Evolutionary conservation across 2,888 invertebrate genomes (phyloP).

Genomic region (Campoplex nolae): DNA sequence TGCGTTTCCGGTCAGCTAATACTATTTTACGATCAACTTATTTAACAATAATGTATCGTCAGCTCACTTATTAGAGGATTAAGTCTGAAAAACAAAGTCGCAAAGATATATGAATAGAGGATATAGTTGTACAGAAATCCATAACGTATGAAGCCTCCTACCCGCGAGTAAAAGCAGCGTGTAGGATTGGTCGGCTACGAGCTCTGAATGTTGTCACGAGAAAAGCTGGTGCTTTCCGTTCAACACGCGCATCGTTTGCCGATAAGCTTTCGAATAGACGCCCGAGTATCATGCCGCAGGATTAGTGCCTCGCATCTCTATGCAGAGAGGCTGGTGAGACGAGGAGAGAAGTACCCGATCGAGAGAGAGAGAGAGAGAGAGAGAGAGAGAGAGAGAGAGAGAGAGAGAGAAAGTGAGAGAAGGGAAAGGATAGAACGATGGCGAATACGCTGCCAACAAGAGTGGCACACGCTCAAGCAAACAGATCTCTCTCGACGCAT

Average conservation of each 20-base stretch:
- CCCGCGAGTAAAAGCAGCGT: slow-evolving; percentile 5
- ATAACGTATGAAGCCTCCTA: background rate
- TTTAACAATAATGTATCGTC: background rate
- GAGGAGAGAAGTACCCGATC: background rate
- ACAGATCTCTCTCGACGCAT: slow-evolving; percentile 40
- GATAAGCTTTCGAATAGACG: slow-evolving; percentile 44
- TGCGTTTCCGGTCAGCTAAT: background rate
- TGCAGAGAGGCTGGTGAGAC: slow-evolving; percentile 10
- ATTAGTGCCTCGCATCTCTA: slow-evolving; percentile 46
- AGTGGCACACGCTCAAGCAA: slow-evolving; percentile 16
- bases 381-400: slow-evolving; percentile 8
- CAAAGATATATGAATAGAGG: slow-evolving; percentile 8
- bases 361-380: slow-evolving; percentile 16
- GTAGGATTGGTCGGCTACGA: slow-evolving; percentile 19
- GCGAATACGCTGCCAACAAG: slow-evolving; percentile 23
- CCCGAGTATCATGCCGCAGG: slow-evolving; percentile 49
- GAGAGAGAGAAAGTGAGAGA: background rate
- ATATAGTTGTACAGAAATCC: slow-evolving; percentile 16
- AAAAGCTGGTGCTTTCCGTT: slow-evolving; percentile 28
- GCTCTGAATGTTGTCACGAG: slow-evolving; percentile 48
- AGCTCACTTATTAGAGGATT: background rate
- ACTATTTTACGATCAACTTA: background rate
- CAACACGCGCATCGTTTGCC: slow-evolving; percentile 37
- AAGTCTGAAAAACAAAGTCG: background rate
- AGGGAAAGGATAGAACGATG: background rate